phyloP scores from a whole-genome alignment of 2,797 vertebrate species.

The Myiothlypis coronata region DNA sequence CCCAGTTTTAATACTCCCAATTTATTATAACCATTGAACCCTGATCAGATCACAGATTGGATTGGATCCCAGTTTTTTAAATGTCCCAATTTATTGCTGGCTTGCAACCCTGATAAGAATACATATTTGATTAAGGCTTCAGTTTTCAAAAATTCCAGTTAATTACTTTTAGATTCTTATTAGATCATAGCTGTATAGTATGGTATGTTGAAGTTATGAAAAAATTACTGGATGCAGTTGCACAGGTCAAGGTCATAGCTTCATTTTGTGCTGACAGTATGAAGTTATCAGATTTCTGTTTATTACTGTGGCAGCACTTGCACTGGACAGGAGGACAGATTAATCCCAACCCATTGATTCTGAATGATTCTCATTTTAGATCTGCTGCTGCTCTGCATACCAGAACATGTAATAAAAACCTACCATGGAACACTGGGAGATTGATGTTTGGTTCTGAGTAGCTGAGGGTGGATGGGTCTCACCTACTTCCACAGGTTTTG shows the following conservation, averaged over 20 bases:
- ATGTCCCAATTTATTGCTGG: conserved; percentile 78
- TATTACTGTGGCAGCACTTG: conserved; percentile 58
- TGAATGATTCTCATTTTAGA: conserved; percentile 51
- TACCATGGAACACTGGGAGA: background rate
- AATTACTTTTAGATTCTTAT: conserved; percentile 81
- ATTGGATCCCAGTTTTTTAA: conserved; percentile 81
- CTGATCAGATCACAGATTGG: conserved; percentile 79
- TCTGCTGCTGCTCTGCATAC: conserved; percentile 39
- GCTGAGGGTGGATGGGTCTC: background rate
- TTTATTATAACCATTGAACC: conserved; percentile 83
- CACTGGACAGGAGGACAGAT: conserved; percentile 46
- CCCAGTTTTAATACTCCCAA: conserved; percentile 81
- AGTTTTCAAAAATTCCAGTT: conserved; percentile 73
- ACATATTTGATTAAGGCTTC: conserved; percentile 76
- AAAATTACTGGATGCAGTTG: conserved; percentile 63
- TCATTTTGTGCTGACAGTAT: conserved; percentile 69
- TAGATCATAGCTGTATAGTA: conserved; percentile 66
- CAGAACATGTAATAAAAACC: conserved; percentile 29
- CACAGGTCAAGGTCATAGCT: conserved; percentile 69
- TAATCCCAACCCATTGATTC: conserved; percentile 48
- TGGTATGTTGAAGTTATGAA: conserved; percentile 69
- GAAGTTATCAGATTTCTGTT: conserved; percentile 71
- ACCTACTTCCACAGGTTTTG: background rate
- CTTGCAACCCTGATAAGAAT: conserved; percentile 77
- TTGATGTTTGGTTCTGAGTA: background rate